A percentile compares a stretch with the other conserved stretches of the same genome.
phyloP scores from a whole-genome alignment of 2,888 invertebrate genomes.

The Oligia fasciuncula region DNA sequence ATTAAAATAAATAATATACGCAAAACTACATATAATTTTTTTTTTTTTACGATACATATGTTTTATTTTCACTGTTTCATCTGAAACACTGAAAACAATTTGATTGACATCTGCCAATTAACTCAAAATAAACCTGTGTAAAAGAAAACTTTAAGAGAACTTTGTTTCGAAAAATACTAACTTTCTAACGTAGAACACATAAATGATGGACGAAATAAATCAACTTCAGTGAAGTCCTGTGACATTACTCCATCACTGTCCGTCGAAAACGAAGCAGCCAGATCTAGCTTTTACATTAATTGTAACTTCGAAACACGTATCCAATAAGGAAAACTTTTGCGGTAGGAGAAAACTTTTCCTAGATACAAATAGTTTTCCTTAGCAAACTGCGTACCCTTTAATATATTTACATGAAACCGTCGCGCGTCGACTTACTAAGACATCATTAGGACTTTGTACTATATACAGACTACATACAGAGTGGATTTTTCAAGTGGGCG shows the following conservation, averaged over 20 bases:
- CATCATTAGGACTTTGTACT: background rate
- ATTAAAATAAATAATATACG: too few relatives aligned
- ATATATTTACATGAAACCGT: background rate
- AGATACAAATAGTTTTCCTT: background rate
- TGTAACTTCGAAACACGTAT: conserved; percentile 25
- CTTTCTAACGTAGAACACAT: conserved; percentile 9
- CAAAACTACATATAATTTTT: too few relatives aligned
- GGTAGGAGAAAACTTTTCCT: background rate
- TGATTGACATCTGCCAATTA: too few relatives aligned
- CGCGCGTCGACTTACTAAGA: background rate
- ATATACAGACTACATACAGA: too few relatives aligned
- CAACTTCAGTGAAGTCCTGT: conserved; percentile 14
- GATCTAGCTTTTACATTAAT: conserved; percentile 36
- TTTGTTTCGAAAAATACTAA: background rate
- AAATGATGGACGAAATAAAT: conserved; percentile 34
- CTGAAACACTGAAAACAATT: too few relatives aligned
- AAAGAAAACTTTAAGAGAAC: background rate
- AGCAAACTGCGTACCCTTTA: background rate
- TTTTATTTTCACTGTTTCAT: background rate
- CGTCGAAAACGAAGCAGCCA: conserved; percentile 16
- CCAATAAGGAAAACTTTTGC: conserved; percentile 18
- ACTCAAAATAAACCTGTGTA: background rate
- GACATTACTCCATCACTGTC: conserved; percentile 32
- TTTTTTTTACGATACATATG: background rate
- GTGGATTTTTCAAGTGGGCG: too few relatives aligned